phyloP scores from a whole-genome alignment of 92 coral and sea anemone species.

The Umimayanthus kanabou region DNA sequence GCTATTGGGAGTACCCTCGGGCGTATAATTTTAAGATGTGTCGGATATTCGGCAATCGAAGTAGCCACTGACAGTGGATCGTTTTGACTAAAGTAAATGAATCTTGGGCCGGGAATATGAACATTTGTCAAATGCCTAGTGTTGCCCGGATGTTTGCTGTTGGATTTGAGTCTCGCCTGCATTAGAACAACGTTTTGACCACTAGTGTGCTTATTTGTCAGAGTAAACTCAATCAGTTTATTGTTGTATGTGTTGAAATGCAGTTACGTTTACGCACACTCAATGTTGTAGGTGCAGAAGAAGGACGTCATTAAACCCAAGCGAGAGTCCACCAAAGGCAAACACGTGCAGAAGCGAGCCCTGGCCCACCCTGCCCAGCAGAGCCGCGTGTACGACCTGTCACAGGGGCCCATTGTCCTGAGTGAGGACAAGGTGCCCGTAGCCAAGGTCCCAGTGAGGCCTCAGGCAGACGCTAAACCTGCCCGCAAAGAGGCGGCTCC shows the following conservation, averaged over 20 bases:
- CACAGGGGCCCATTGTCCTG: conserved; percentile 72
- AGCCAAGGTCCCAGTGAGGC: not conserved
- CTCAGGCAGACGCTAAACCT: conserved; percentile 22
- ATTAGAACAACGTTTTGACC: no score
- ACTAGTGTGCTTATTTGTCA: no score
- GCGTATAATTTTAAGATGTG: no score
- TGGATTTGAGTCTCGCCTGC: no score
- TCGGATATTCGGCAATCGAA: no score
- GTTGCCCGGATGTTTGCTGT: no score
- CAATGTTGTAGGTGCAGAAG: conserved; percentile 19
- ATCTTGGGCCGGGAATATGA: no score
- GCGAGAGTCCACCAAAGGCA: not conserved
- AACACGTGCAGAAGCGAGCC: conserved; percentile 36
- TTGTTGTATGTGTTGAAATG: not conserved
- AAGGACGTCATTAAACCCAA: conserved; percentile 6
- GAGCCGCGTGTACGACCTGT: conserved; percentile 63
- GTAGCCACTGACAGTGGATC: no score
- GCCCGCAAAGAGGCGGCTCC: not conserved
- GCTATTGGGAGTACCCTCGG: no score
- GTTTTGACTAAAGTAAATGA: no score
- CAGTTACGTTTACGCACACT: not conserved
- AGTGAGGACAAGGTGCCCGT: conserved; percentile 37
- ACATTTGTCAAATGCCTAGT: no score
- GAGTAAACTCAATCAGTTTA: no score
- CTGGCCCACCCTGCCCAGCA: not conserved